phyloP scores from a whole-genome alignment of 1,140 invertebrate genomes.

The Sitophilus oryzae region DNA sequence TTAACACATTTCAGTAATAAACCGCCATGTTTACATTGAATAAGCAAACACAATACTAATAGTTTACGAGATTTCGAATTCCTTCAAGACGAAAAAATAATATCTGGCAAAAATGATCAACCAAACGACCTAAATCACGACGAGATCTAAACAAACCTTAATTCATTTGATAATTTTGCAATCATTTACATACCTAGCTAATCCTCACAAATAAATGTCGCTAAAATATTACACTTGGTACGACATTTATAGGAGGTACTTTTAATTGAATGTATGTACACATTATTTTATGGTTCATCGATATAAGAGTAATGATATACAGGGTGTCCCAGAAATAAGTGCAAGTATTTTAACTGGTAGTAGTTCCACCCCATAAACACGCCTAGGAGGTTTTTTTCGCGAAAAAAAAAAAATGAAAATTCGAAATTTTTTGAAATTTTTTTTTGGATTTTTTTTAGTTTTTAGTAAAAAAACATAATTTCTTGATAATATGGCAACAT shows the following conservation, averaged over 20 bases:
- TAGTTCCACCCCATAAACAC: too few species aligned
- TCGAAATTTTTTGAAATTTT: too few species aligned
- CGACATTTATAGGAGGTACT: slow-evolving; percentile 14
- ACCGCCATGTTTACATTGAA: slow-evolving; percentile 13
- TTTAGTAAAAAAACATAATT: too few species aligned
- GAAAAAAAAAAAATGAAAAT: too few species aligned
- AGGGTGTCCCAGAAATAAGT: too few species aligned
- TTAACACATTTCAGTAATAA: slow-evolving; percentile 17
- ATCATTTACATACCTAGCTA: slow-evolving; percentile 4
- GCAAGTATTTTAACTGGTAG: too few species aligned
- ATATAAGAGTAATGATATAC: too few species aligned
- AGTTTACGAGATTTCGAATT: slow-evolving; percentile 13
- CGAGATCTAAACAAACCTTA: slow-evolving; percentile 17
- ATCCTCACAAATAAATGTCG: slow-evolving; percentile 15
- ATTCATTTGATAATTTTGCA: slow-evolving; percentile 11
- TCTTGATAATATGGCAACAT: too few species aligned
- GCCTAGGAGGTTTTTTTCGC: too few species aligned
- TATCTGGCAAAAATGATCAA: not conserved
- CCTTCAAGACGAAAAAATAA: slow-evolving; percentile 4
- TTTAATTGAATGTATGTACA: too few species aligned
- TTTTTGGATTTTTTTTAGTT: too few species aligned
- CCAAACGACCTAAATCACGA: slow-evolving; percentile 10
- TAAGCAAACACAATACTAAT: slow-evolving; percentile 19
- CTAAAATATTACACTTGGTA: slow-evolving; percentile 11
- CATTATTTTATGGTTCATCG: too few species aligned